Evolutionary conservation across 2,797 vertebrate species (phyloP), one percentile per base, ranked within the genome.

Genomic region (Melanotaenia nigrans): DNA sequence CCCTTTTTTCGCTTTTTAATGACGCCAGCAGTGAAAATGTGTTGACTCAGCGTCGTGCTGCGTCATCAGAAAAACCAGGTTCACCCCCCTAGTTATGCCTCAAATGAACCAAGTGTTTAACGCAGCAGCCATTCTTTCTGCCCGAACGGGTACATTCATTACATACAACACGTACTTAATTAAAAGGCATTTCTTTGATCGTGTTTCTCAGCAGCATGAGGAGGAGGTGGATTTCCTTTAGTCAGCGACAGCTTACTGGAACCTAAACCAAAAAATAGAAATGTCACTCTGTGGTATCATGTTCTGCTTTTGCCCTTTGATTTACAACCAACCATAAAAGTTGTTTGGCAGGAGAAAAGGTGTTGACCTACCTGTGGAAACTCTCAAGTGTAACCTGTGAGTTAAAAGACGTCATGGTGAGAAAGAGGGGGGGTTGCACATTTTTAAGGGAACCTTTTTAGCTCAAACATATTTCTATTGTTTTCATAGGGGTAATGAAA

Each of bases 1-100:
- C 7, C 2, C 22, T 0, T 40, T 45, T 33, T 61, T 25, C 22
- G 8, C 40, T 30, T 1, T 4, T 45, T 32, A 73, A 61, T 4
- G 33, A 62, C 2, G 30, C 25, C 12, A 61, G 33, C 45, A 1
- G 69, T 36, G 45, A 13, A 79, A 83, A 85, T 71, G 71, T 91
- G 90, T 91, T 78, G 89, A 90, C 83, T 90, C 81, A 76, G 88
- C 87, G 73, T 74, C 58, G 68, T 57, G 90, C 90, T 93, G 90
- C 93, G 93, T 93, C 92, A 93, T 83, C 89, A 90, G 58, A n/a
- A 87, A 85, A 67, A 1, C 6, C 71, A 65, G 73, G 47, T 20
- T 51, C 38, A 57, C 35, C 59, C 33, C 58, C 14, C 40, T 42
- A 38, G 57, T 63, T 66, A 53, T 81, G 63, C 62, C 80, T 77